Evolutionary conservation across 2,113 vertebrate species (phyloP).

Genomic region (Cettia cetti): DNA sequence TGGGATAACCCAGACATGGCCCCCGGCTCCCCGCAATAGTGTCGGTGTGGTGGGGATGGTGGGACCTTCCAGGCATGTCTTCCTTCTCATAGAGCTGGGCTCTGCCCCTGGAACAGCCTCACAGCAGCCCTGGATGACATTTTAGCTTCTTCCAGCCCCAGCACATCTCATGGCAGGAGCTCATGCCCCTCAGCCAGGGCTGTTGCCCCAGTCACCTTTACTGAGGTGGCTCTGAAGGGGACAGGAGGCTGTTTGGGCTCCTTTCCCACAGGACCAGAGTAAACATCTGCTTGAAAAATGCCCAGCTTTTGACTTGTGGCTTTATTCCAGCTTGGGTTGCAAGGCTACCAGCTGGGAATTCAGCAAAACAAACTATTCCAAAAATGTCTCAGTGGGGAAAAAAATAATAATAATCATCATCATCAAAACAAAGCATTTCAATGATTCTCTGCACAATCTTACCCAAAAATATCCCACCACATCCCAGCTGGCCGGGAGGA

Average conservation of each 20-base stretch:
- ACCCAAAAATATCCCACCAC: slow-evolving; percentile 22
- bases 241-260: background rate
- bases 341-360: slow-evolving; percentile 27
- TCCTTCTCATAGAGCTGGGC: background rate
- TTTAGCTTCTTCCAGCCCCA: background rate
- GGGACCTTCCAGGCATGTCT: background rate
- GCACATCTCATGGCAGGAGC: background rate
- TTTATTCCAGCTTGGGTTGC: slow-evolving; percentile 7
- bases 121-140: background rate
- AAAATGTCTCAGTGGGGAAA: background rate
- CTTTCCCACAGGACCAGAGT: background rate
- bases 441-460: slow-evolving; percentile 16
- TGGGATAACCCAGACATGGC: accelerated
- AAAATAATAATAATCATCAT: background rate
- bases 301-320: slow-evolving; percentile 18
- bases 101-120: background rate
- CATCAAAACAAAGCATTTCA: slow-evolving; percentile 50
- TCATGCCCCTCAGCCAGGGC: background rate
- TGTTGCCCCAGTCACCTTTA: background rate
- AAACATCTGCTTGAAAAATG: slow-evolving; percentile 30
- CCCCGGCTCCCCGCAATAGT: accelerated
- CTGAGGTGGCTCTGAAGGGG: background rate
- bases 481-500: background rate
- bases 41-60: background rate
- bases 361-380: slow-evolving; percentile 29